These are phyloP conservation scores for Pollenia labialis DNA, from an alignment of 2,888 invertebrate genomes.

Conservation along the genomic window DNA sequence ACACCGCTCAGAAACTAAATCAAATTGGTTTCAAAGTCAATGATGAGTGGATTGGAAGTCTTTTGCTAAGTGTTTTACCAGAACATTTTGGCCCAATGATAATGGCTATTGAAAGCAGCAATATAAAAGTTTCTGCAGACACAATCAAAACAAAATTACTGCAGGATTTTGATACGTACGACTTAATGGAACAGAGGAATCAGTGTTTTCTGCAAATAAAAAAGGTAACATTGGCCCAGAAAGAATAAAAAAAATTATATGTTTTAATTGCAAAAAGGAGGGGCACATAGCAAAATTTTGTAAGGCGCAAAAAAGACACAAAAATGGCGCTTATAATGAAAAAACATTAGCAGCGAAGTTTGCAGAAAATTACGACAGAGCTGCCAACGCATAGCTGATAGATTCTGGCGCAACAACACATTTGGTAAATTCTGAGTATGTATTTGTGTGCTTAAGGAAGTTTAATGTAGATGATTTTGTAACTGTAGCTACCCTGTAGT, in stretches of 20 bases:
- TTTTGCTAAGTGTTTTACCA: slow-evolving; percentile 39
- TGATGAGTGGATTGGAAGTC: slow-evolving; percentile 43
- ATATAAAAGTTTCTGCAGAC: slow-evolving; percentile 37
- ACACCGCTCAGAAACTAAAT: slow-evolving; percentile 60
- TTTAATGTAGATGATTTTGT: slow-evolving; percentile 49
- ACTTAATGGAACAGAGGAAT: background rate
- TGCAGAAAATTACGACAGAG: slow-evolving; percentile 37
- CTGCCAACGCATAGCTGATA: slow-evolving; percentile 35
- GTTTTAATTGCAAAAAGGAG: slow-evolving; percentile 40
- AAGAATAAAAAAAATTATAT: slow-evolving; percentile 28
- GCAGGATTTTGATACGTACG: slow-evolving; percentile 54
- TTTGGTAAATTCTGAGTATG: slow-evolving; percentile 28
- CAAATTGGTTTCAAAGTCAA: slow-evolving; percentile 58
- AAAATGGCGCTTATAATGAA: slow-evolving; percentile 32
- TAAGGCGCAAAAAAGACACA: slow-evolving; percentile 17
- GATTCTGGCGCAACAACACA: slow-evolving; percentile 44
- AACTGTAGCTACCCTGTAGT: background rate
- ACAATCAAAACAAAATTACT: slow-evolving; percentile 55
- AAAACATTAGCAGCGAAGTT: slow-evolving; percentile 36
- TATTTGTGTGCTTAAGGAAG: slow-evolving; percentile 30
- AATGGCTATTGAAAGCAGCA: slow-evolving; percentile 56
- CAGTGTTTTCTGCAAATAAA: slow-evolving; percentile 25
- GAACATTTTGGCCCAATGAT: slow-evolving; percentile 63
- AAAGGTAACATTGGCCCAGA: slow-evolving; percentile 4
- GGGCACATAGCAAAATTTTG: slow-evolving; percentile 49